These are phyloP conservation scores for Branchellion lobata DNA, from an alignment of 2,888 invertebrate species.

Conservation along the genomic window DNA sequence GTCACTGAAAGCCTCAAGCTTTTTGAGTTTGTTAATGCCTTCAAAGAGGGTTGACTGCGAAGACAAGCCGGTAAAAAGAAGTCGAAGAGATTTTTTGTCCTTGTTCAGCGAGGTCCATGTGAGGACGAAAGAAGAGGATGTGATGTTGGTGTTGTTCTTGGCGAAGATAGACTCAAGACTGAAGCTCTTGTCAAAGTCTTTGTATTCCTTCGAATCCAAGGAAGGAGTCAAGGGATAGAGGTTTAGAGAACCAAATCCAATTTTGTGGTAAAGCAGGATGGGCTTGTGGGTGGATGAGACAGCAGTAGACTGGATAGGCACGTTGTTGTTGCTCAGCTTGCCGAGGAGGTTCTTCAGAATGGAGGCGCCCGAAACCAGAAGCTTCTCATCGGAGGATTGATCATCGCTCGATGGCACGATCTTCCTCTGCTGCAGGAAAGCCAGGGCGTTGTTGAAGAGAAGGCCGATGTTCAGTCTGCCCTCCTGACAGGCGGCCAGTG, in stretches of 20 bases:
- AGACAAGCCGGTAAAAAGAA: conserved; percentile 23
- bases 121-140: conserved; percentile 16
- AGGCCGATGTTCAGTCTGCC: conserved; percentile 7
- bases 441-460: conserved; percentile 24
- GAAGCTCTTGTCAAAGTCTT: conserved; percentile 22
- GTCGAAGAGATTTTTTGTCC: conserved; percentile 2
- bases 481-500: not conserved
- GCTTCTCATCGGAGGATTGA: not conserved
- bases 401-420: not conserved
- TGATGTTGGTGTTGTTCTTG: not conserved
- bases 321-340: conserved; percentile 7
- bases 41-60: conserved; percentile 24
- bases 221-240: conserved; percentile 25
- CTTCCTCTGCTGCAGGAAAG: not conserved
- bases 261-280: conserved; percentile 33
- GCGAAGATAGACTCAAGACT: not conserved
- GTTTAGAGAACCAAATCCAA: conserved; percentile 33
- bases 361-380: not conserved
- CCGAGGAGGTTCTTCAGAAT: not conserved
- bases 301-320: conserved; percentile 11
- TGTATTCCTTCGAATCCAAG: conserved; percentile 20
- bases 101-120: conserved; percentile 30
- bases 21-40: conserved; percentile 27
- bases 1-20: not conserved
- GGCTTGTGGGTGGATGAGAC: not conserved